A percentile compares a stretch with the other conserved stretches of the same genome.
Conservation (phyloP, 2,888 invertebrate genomes). For the Adelphocoris suturalis region DNA sequence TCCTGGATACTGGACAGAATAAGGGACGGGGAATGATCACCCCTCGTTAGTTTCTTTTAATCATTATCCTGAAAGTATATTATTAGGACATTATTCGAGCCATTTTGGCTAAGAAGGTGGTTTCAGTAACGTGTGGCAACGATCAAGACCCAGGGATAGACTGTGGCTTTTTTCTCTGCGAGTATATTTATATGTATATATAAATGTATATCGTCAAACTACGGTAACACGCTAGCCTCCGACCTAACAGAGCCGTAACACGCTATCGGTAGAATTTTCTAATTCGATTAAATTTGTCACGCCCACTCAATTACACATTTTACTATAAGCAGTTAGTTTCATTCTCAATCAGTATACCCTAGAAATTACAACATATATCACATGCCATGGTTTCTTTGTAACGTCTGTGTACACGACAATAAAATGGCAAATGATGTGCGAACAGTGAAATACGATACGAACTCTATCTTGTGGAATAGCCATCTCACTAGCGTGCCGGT, state of each 20-base stretch:
- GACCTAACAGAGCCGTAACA: not conserved
- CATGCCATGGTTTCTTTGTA: too few relatives aligned
- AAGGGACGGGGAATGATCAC: too few relatives aligned
- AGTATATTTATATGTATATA: not conserved
- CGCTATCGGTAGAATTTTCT: not conserved
- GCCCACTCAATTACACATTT: not conserved
- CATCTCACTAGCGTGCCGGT: not conserved
- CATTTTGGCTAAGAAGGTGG: not conserved
- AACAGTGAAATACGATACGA: conserved; percentile 2
- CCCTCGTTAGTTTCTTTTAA: not conserved
- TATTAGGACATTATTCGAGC: not conserved
- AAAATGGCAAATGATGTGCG: not conserved
- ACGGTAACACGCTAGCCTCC: not conserved
- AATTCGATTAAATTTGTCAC: conserved; percentile 3
- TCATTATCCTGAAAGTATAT: not conserved
- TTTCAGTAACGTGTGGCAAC: too few relatives aligned
- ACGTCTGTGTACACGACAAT: not conserved
- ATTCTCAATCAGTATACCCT: too few relatives aligned
- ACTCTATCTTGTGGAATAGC: conserved; percentile 2
- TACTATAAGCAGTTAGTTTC: not conserved
- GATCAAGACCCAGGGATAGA: not conserved
- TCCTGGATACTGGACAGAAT: too few relatives aligned
- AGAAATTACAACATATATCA: too few relatives aligned
- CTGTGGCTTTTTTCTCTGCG: not conserved
- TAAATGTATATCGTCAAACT: not conserved